Evolutionary conservation across 2,797 vertebrate genomes (phyloP), one percentile per base, ranked within the genome.

Genomic region (Catostomus latipinnis): DNA sequence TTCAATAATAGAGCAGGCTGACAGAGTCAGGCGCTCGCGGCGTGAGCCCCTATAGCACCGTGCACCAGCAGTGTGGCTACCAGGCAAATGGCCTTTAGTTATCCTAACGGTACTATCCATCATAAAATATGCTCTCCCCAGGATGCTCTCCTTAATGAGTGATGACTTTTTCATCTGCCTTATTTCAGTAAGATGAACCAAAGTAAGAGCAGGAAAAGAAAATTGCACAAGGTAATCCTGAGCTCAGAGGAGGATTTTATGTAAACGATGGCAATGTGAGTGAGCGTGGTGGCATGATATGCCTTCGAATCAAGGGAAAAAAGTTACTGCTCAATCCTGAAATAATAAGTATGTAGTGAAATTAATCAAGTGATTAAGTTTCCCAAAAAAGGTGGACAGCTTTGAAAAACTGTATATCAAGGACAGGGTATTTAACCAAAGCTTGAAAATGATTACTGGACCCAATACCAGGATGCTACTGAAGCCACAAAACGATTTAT

Each of bases 51-150:
- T 85, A 90, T 88, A 75, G 71, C 65, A 8, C 84, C 85, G 85
- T 89, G 88, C 92, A 91, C 81, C 90, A 91, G 87, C 34, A 4
- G 93, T 74, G 90, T 89, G 81, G 88, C 90, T 91, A 92, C 89
- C 89, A 91, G 90, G 94, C 93, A 94, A 94, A 95, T 93, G 92
- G 94, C 93, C 93, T 93, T 94, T 94, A 94, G 93, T 92, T 92
- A 93, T 89, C 88, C 92, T 93, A 94, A 91, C 87, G 88, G 92
- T 89, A 87, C 92, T 93, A 94, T 95, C 93, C 93, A 94, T 95
- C 94, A 95, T 92, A 93, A 92, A 94, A 94, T 94, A 95, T 94
- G 94, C 91, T 94, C 94, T 93, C 94, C 92, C 93, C 93, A 91
- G 93, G 94, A 93, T 88, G 92, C 93, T 92, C 89, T 92, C 89